phyloP scores from a whole-genome alignment of 1,140 invertebrate genomes.

The Oscheius sp. region DNA sequence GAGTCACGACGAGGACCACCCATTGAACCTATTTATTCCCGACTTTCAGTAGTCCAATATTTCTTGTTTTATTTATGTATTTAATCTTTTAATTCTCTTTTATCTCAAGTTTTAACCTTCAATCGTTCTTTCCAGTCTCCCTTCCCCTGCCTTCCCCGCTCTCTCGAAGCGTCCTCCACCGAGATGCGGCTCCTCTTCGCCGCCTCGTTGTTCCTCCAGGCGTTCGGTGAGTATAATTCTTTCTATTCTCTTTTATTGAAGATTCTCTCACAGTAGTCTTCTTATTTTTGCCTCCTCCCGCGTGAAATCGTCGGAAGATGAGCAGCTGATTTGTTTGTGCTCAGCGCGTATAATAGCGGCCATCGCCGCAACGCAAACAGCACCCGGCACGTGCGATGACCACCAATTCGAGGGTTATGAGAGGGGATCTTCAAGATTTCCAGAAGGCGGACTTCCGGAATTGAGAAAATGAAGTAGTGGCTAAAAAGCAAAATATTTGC shows the following conservation, averaged over 20 bases:
- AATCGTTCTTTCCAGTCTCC: not conserved
- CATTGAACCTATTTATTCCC: not conserved
- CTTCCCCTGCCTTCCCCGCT: not conserved
- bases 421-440: not conserved
- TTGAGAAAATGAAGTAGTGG: not conserved
- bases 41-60: not conserved
- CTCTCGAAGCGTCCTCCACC: not conserved
- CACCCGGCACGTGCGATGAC: not conserved
- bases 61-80: not conserved
- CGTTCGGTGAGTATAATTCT: not conserved
- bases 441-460: not conserved
- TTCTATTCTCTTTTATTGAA: not conserved
- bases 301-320: not conserved
- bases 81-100: no score
- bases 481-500: not conserved
- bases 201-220: not conserved
- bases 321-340: not conserved
- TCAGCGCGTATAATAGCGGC: constrained; percentile 1
- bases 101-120: not conserved
- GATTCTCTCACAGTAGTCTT: no score
- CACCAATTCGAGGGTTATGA: not conserved
- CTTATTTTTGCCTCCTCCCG: not conserved
- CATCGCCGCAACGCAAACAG: not conserved
- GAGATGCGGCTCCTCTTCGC: not conserved
- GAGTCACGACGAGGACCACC: not conserved